phyloP scores from a whole-genome alignment of 2,797 vertebrate genomes.

The Acrossocheilus fasciatus region DNA sequence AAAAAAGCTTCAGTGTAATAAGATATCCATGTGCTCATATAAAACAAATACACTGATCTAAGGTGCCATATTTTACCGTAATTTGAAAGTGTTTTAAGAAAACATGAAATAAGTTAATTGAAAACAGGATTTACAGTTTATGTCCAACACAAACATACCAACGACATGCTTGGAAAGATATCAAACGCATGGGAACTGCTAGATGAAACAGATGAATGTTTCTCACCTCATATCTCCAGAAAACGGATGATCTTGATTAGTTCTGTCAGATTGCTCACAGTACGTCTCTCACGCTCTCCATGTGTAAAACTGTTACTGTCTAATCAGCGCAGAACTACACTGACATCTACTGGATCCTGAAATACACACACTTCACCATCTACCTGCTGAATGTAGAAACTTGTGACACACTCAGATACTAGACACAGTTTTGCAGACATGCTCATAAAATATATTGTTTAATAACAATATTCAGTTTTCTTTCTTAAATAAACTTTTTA shows the following conservation, averaged over 20 bases:
- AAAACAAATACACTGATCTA: background rate
- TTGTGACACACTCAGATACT: background rate
- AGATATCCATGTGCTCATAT: background rate
- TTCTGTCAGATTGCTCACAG: background rate
- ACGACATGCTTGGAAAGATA: background rate
- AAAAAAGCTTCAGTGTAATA: background rate
- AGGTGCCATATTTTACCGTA: background rate
- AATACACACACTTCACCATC: background rate
- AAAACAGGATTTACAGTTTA: background rate
- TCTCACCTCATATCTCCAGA: background rate
- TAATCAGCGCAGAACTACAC: background rate
- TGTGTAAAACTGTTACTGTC: background rate
- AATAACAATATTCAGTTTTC: background rate
- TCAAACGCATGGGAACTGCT: background rate
- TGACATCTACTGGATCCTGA: slow-evolving; percentile 59
- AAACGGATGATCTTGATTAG: background rate
- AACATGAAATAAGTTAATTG: background rate
- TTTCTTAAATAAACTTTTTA: background rate
- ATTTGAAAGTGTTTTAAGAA: background rate
- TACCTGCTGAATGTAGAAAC: background rate
- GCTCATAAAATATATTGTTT: background rate
- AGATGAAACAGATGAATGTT: background rate
- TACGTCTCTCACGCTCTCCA: background rate
- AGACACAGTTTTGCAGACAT: background rate
- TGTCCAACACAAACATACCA: background rate